These are phyloP conservation scores for Bombus waltoni DNA, from an alignment of 1,140 invertebrate species.

Conservation along the genomic window DNA sequence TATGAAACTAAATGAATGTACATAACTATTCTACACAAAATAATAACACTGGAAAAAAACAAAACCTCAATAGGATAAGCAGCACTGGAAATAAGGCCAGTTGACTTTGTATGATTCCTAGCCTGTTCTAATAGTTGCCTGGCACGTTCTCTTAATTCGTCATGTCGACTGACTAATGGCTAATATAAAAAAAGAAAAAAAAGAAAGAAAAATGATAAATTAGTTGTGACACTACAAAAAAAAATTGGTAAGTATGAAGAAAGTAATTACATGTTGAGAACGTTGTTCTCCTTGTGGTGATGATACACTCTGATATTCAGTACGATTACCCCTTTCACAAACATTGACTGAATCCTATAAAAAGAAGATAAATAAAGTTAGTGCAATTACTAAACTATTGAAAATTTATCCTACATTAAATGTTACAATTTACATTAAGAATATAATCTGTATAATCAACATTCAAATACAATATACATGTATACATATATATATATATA, in stretches of 20 bases:
- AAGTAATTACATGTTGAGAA: conserved; percentile 79
- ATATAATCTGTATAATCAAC: background rate
- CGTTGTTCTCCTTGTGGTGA: conserved; percentile 75
- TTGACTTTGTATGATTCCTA: conserved; percentile 86
- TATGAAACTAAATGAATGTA: conserved; percentile 1
- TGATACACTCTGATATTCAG: conserved; percentile 76
- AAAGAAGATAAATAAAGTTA: conserved; percentile 31
- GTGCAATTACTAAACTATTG: background rate
- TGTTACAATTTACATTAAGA: background rate
- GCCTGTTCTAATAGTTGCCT: conserved; percentile 94
- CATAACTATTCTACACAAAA: conserved; percentile 19
- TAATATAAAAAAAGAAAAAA: conserved; percentile 75
- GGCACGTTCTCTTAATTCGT: conserved; percentile 94
- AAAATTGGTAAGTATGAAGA: conserved; percentile 20
- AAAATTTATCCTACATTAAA: background rate
- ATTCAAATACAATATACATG: background rate
- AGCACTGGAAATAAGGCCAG: conserved; percentile 73
- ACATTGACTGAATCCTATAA: conserved; percentile 68
- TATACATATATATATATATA: background rate
- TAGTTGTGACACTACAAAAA: conserved; percentile 22
- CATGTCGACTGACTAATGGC: conserved; percentile 90
- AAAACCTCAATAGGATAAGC: conserved; percentile 82
- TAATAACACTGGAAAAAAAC: conserved; percentile 49
- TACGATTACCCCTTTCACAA: conserved; percentile 76
- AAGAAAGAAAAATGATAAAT: conserved; percentile 61